Evolutionary conservation across 2,113 vertebrate genomes (phyloP).

Genomic region (Elephas maximus): DNA sequence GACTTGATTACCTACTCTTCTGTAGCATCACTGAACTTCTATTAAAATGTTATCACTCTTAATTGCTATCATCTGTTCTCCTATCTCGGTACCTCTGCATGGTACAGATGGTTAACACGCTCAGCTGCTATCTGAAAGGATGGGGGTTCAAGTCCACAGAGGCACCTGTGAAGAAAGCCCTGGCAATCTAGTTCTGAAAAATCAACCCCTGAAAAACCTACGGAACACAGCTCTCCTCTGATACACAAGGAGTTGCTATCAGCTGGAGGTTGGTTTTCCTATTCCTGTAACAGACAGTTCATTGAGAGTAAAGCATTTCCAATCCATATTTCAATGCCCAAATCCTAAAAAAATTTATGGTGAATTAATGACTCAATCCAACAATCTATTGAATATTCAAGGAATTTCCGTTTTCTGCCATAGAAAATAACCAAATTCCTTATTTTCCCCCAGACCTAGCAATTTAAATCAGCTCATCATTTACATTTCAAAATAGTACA

Average conservation of each 20-base stretch:
- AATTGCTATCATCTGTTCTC: not conserved
- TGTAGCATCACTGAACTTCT: not conserved
- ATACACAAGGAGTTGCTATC: not conserved
- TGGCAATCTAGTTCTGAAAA: not conserved
- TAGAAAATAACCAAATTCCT: slow-evolving; percentile 41
- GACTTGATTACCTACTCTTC: not conserved
- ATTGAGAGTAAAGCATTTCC: not conserved
- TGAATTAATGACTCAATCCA: not conserved
- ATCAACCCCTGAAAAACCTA: not conserved
- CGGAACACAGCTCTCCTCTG: not conserved
- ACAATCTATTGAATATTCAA: slow-evolving; percentile 3
- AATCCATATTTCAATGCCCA: not conserved
- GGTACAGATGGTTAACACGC: not conserved
- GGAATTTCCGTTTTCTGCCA: not conserved
- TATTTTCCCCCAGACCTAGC: not conserved
- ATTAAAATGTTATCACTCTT: not conserved
- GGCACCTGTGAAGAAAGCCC: not conserved
- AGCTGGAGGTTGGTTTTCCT: not conserved
- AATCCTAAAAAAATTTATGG: not conserved
- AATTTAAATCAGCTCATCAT: slow-evolving; percentile 12
- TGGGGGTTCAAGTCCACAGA: not conserved
- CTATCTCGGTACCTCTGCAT: not conserved
- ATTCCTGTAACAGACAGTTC: not conserved
- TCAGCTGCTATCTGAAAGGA: not conserved
- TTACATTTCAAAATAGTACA: slow-evolving; percentile 65